Evolutionary conservation across 2,888 invertebrate genomes (phyloP).

Genomic region (Syritta pipiens): DNA sequence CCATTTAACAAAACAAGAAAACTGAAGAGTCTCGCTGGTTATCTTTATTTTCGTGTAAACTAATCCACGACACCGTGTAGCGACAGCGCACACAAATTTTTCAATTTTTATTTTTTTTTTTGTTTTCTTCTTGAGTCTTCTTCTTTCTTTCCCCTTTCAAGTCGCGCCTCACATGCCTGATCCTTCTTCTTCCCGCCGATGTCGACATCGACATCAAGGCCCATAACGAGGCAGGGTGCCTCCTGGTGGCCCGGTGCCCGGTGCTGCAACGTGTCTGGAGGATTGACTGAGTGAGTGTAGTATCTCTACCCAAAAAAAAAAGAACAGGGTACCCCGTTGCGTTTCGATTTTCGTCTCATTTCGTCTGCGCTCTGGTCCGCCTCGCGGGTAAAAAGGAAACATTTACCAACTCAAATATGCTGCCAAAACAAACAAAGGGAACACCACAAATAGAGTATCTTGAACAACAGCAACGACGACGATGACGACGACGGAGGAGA

Average conservation of each 20-base stretch:
- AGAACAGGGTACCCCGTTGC: conserved; percentile 48
- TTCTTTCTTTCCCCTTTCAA: too few species aligned
- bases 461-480: neutral
- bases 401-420: conserved; percentile 60
- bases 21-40: conserved; percentile 18
- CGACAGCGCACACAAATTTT: conserved; percentile 50
- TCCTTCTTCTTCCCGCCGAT: conserved; percentile 8
- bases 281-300: too few species aligned
- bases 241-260: too few species aligned
- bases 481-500: neutral
- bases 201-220: conserved; percentile 45
- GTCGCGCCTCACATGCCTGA: neutral
- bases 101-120: conserved; percentile 45
- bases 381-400: conserved; percentile 30
- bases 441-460: conserved; percentile 53
- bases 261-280: too few species aligned
- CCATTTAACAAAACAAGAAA: neutral
- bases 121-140: too few species aligned
- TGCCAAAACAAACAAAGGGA: conserved; percentile 66
- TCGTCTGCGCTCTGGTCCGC: conserved; percentile 3
- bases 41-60: conserved; percentile 65
- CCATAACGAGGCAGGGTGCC: conserved; percentile 59
- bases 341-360: conserved; percentile 25
- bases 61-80: conserved; percentile 64
- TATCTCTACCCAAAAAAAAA: too few species aligned